Evolutionary conservation across 2,113 vertebrate species (phyloP).

Genomic region (Pachycephala philippinensis): DNA sequence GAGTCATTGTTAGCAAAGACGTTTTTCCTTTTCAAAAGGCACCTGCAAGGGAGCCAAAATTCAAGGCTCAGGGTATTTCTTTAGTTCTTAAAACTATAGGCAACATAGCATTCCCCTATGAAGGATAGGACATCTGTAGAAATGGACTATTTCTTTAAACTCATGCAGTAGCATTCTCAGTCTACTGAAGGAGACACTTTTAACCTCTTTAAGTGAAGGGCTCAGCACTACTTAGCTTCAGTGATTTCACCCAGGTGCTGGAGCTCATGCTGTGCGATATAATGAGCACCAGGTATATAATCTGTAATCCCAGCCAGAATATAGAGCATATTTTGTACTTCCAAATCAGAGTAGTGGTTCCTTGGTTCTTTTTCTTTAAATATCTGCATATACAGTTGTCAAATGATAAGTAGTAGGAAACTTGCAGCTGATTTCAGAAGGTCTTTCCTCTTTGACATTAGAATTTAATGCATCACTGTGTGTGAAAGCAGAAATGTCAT

Average conservation of each 20-base stretch:
- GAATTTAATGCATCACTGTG: not conserved
- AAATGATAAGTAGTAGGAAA: not conserved
- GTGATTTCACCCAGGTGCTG: conserved; percentile 31
- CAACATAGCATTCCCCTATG: not conserved
- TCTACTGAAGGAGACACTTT: conserved; percentile 12
- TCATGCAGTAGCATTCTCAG: not conserved
- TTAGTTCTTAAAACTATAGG: not conserved
- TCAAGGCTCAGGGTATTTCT: not conserved
- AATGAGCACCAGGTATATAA: not conserved
- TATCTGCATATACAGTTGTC: not conserved
- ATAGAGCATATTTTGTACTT: not conserved
- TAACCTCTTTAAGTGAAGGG: conserved; percentile 14
- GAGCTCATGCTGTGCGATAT: not conserved
- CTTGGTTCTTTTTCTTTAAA: not conserved
- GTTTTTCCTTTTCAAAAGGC: not conserved
- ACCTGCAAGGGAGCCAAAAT: not conserved
- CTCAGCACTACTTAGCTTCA: not conserved
- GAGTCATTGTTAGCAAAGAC: not conserved
- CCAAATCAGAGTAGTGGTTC: not conserved
- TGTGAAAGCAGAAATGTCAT: not conserved
- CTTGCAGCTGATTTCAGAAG: not conserved
- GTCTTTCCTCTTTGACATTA: not conserved
- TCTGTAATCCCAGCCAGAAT: not conserved
- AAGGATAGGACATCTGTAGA: not conserved
- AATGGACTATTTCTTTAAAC: not conserved